Evolutionary conservation across 2,113 vertebrate species (phyloP).

Genomic region (Stictonetta naevosa): DNA sequence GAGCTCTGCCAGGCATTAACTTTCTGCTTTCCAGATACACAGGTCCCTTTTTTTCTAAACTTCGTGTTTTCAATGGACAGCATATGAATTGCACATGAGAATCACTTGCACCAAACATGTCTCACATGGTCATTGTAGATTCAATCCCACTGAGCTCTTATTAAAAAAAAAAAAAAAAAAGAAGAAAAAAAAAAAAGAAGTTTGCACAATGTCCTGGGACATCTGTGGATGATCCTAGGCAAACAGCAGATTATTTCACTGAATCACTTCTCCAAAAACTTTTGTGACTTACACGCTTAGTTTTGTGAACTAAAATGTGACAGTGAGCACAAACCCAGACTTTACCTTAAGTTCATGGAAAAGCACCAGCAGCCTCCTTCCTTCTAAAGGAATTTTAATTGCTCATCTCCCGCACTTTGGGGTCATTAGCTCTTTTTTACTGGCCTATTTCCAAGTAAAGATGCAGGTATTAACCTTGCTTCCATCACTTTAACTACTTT

Average conservation of each 20-base stretch:
- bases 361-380: background rate
- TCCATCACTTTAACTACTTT: background rate
- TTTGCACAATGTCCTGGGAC: background rate
- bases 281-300: background rate
- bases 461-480: background rate
- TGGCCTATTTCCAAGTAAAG: background rate
- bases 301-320: background rate
- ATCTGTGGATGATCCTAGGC: background rate
- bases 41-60: background rate
- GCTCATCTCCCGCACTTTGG: background rate
- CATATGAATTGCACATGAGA: constrained; percentile 41
- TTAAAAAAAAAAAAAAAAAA: background rate
- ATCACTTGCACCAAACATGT: background rate
- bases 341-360: background rate
- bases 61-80: constrained; percentile 1
- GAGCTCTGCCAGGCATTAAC: constrained; percentile 24
- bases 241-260: background rate
- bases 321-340: background rate
- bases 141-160: background rate
- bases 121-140: background rate
- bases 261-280: background rate
- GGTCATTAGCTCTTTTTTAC: background rate
- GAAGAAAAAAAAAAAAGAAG: background rate
- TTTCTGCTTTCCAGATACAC: constrained; percentile 37
- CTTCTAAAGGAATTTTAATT: background rate